A percentile compares a stretch with the other conserved stretches of the same genome.
Evolutionary conservation across 2,113 vertebrate species (phyloP).

Genomic region (Colaptes auratus): DNA sequence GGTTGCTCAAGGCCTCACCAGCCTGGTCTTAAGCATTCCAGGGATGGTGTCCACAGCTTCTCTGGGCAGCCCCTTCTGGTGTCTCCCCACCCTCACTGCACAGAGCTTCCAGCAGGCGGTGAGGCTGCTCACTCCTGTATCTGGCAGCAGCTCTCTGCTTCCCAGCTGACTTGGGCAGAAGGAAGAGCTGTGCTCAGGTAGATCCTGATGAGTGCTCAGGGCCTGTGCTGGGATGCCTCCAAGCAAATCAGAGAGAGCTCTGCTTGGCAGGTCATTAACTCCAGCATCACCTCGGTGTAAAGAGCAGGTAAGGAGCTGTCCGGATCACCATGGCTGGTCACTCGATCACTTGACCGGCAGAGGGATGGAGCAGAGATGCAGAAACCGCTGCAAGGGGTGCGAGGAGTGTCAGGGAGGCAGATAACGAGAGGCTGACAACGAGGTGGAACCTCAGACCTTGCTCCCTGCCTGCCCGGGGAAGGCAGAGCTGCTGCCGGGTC

Average conservation of each 20-base stretch:
- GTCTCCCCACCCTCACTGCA: no score
- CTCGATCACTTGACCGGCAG: fast-evolving
- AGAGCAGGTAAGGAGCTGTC: background rate
- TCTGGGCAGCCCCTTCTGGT: no score
- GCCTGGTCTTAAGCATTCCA: no score
- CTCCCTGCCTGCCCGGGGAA: background rate
- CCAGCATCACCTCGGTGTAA: no score
- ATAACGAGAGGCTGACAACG: no score
- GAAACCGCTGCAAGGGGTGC: background rate
- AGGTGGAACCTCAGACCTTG: background rate
- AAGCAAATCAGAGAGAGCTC: background rate
- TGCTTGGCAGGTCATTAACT: constrained; percentile 26
- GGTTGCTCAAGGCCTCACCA: no score
- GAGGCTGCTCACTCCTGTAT: background rate
- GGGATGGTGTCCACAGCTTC: no score
- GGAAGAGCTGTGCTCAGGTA: fast-evolving
- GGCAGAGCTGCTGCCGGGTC: fast-evolving
- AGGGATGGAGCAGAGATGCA: background rate
- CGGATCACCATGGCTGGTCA: background rate
- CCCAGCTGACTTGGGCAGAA: fast-evolving
- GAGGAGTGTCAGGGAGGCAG: background rate
- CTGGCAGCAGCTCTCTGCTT: background rate
- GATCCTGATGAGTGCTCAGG: background rate
- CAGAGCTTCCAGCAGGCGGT: no score
- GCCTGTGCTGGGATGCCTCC: background rate